Percentiles rank a stretch among this genome's conserved stretches.
These are phyloP conservation scores for Hyla sarda DNA, from an alignment of 2,113 vertebrate genomes.

Conservation along the genomic window DNA sequence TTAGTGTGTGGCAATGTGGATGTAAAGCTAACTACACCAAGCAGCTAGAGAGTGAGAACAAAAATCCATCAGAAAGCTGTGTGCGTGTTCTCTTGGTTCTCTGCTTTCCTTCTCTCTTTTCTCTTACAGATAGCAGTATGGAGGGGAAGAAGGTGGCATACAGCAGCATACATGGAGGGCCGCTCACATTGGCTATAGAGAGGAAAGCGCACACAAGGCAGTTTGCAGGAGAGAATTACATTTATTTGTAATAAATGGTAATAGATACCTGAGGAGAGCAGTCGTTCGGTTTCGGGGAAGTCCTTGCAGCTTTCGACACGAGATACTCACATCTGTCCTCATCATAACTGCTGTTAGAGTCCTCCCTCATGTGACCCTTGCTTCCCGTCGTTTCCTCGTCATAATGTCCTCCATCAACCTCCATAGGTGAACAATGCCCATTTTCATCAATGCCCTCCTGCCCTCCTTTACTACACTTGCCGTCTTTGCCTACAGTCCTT, in stretches of 20 bases:
- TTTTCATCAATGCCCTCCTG: slow-evolving; percentile 66
- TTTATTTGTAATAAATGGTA: not conserved
- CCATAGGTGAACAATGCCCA: slow-evolving; percentile 70
- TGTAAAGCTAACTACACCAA: no score
- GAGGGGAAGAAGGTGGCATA: no score
- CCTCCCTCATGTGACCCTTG: slow-evolving; percentile 61
- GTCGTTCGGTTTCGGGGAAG: slow-evolving; percentile 74
- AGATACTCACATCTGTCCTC: slow-evolving; percentile 65
- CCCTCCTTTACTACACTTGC: slow-evolving; percentile 69
- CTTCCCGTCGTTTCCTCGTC: slow-evolving; percentile 64
- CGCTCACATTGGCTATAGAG: no score
- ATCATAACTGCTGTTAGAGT: slow-evolving; percentile 63
- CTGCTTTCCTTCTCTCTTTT: no score
- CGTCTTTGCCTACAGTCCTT: slow-evolving; percentile 73
- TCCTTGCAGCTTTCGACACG: slow-evolving; percentile 72
- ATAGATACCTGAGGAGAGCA: slow-evolving; percentile 77
- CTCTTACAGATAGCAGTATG: no score
- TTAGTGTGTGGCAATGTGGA: no score
- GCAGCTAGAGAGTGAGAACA: no score
- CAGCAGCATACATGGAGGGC: no score
- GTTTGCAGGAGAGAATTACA: no score
- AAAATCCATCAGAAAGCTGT: no score
- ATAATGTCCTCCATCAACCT: slow-evolving; percentile 68
- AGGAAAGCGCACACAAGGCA: no score
- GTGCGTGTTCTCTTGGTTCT: no score